These are phyloP conservation scores for Pangasius djambal DNA, from an alignment of 2,797 vertebrate species.

Conservation along the genomic window DNA sequence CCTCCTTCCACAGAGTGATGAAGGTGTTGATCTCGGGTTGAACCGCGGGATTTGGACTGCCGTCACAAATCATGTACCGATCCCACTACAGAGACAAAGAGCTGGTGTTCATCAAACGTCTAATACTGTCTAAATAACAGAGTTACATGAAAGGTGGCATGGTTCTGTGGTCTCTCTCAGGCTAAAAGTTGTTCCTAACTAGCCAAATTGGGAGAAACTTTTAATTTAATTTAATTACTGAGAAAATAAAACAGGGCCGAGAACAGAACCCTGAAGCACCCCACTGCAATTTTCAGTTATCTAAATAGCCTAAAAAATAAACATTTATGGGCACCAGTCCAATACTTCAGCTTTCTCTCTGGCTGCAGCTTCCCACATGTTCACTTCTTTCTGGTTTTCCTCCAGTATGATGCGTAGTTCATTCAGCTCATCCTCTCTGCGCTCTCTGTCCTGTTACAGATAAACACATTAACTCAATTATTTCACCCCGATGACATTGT, in stretches of 20 bases:
- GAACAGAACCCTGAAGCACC: background rate
- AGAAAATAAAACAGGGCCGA: background rate
- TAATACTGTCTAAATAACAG: background rate
- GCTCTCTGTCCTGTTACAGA: slow-evolving; percentile 73
- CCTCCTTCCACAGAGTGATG: slow-evolving; percentile 85
- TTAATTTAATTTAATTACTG: too few species aligned
- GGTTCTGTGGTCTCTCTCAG: background rate
- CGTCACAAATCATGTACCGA: slow-evolving; percentile 83
- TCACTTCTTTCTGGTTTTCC: slow-evolving; percentile 75
- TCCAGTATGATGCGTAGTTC: slow-evolving; percentile 79
- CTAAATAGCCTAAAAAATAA: background rate
- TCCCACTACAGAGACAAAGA: slow-evolving; percentile 80
- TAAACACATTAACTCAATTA: background rate
- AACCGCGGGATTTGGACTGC: slow-evolving; percentile 81
- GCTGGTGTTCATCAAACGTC: background rate
- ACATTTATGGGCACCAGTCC: background rate
- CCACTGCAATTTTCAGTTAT: background rate
- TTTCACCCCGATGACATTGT: background rate
- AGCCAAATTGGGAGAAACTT: background rate
- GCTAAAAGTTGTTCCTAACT: background rate
- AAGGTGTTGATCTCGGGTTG: slow-evolving; percentile 86
- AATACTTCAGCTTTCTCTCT: slow-evolving; percentile 74
- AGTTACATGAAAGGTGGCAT: background rate
- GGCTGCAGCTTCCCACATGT: slow-evolving; percentile 70
- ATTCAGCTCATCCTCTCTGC: slow-evolving; percentile 77